phyloP scores from a whole-genome alignment of 2,113 vertebrate species.

The Numida meleagris region DNA sequence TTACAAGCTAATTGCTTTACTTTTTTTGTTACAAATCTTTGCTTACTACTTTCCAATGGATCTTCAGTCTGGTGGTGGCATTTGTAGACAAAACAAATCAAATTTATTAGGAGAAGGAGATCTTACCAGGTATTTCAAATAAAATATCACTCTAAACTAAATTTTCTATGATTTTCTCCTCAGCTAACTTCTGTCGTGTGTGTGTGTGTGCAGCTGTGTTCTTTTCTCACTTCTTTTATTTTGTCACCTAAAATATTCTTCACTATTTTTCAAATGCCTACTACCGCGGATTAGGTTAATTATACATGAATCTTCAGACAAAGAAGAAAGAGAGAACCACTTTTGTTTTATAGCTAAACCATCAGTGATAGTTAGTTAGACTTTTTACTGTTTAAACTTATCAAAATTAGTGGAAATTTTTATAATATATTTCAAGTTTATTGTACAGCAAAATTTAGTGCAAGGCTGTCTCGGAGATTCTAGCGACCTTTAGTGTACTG shows the following conservation, averaged over 20 bases:
- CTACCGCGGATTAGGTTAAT: not conserved
- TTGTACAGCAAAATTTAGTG: not conserved
- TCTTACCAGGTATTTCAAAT: not conserved
- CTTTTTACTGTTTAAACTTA: not conserved
- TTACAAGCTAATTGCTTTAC: not conserved
- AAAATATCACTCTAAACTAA: not conserved
- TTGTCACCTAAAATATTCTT: not conserved
- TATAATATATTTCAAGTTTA: not conserved
- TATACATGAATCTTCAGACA: not conserved
- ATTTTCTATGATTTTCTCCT: not conserved
- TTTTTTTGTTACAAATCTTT: not conserved
- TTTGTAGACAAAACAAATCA: not conserved
- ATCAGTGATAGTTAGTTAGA: not conserved
- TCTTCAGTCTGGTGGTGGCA: not conserved
- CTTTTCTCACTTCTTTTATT: not conserved
- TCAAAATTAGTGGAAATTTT: not conserved
- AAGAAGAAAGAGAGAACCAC: not conserved
- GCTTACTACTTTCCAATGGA: not conserved
- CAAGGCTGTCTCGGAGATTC: not conserved
- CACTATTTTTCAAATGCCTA: not conserved
- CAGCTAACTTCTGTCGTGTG: fast-evolving
- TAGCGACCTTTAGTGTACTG: slow-evolving; percentile 75
- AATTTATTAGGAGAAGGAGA: not conserved
- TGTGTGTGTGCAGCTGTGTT: not conserved
- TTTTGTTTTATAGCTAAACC: not conserved